phyloP scores from a whole-genome alignment of 1,140 invertebrate species.

The Glomeris maerens region DNA sequence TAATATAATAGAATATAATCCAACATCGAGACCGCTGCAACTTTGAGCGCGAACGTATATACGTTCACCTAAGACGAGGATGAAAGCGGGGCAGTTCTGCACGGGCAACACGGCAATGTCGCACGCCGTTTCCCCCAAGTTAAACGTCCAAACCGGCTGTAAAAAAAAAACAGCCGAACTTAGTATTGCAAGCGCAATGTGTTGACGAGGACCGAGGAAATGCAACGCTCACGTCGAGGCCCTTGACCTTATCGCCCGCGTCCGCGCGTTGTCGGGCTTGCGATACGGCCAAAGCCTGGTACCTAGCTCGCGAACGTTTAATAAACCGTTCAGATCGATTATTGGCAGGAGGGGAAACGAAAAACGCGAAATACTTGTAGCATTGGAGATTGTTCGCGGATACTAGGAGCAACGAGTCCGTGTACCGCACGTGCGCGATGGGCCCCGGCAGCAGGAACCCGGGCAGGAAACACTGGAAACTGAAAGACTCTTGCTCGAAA shows the following conservation, averaged over 20 bases:
- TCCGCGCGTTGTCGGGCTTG: not conserved
- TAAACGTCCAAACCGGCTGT: slow-evolving; percentile 55
- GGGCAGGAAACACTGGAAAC: slow-evolving; percentile 56
- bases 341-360: not conserved
- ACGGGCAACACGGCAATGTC: slow-evolving; percentile 44
- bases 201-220: not conserved
- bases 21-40: too few relatives aligned
- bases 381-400: too few relatives aligned
- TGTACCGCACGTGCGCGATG: slow-evolving; percentile 53
- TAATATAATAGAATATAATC: too few relatives aligned
- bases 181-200: not conserved
- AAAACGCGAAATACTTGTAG: not conserved
- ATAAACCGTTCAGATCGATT: too few relatives aligned
- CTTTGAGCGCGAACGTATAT: too few relatives aligned
- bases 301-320: slow-evolving; percentile 15
- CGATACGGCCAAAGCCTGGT: slow-evolving; percentile 18
- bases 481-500: slow-evolving; percentile 74
- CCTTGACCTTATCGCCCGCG: not conserved
- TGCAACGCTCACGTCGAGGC: not conserved
- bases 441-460: slow-evolving; percentile 63
- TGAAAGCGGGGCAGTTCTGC: slow-evolving; percentile 37
- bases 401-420: slow-evolving; percentile 62
- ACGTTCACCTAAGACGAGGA: slow-evolving; percentile 58
- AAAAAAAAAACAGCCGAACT: slow-evolving; percentile 14
- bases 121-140: slow-evolving; percentile 56